Base-by-base conservation (phyloP, 2,888 invertebrate species). In the Idaea biselata region DNA sequence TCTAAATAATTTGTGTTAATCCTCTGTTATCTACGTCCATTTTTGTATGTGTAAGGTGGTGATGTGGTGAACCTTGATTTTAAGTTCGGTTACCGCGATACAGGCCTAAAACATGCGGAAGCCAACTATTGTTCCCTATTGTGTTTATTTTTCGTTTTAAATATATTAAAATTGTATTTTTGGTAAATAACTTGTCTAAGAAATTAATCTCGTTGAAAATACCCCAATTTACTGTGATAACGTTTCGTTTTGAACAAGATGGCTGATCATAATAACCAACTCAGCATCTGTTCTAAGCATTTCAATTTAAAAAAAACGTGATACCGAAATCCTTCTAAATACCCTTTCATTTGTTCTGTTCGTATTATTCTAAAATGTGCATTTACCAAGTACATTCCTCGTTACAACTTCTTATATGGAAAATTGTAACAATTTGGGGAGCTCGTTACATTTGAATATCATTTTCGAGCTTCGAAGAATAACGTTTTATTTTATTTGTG, bases 271-370 rank as follows among this genome's bases (percentile, higher is more conserved):
- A n/a, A n/a, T n/a, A n/a, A 44, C 44, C 44, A 44, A 11, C 44
- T 44, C 44, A 44, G 11, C 1, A 44, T 44, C 44, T 44, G 44
- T 44, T 44, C 44, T 44, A 44, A 44, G 44, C 44, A 11, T 44
- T 44, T 44, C 44, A 44, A 44, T 44, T 44, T 44, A 44, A 44
- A 14, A 25, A 25, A 44, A 44, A 44, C 44, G 44, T 8, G 8
- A 44, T 44, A 44, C 44, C 14, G 11, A 44, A 44, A 44, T 44
- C 44, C 44, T 44, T 44, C 14, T 44, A 44, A 44, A 44, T 55
- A 7, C 16, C 55, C n/a, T 55, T 55, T 55, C 55, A 18, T 67
- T 68, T 66, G 63, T 66, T 69, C 65, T 65, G 65, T 62, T 69
- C 64, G 71, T 60, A 64, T 61, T 59, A 64, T 58, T 63, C 58